Evolutionary conservation across 2,888 invertebrate genomes (phyloP), one percentile per base, ranked within the genome.

Genomic region (Lithophane semibrunnea): DNA sequence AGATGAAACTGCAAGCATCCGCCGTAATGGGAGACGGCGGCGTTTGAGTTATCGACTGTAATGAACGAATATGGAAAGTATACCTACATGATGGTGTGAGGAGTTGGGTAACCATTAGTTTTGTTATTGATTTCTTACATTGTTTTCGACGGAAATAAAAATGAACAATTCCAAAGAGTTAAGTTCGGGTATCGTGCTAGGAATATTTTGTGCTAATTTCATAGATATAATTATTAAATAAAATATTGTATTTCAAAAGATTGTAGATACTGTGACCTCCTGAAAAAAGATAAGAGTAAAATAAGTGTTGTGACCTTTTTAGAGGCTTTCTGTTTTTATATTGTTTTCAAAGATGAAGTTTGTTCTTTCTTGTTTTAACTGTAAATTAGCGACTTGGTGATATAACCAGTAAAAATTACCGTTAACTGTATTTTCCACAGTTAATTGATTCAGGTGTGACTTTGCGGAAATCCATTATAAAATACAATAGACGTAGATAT

Each of bases 1-100:
- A 61, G 70, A 66, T 56, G 52, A 61, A 82, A 24, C 60, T 70
- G 70, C 44, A 66, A 66, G 44, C 69, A 44, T 69, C 70, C 10
- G 69, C 66, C 66, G 60, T 70, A 77, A 80, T 80, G 70, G 69
- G 56, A 66, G 49, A 60, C 37, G 60, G 42, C 44, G 42, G 21
- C 21, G 44, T 60, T 60, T 80, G 77, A 77, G 52, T 79, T 71
- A 77, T 79, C 16, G 37, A 21, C 37, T 60, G 44, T 80, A 72
- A 77, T 77, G 37, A 54, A 80, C 60, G 72, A 79, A 47, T 60
- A n/a, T 16, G 52, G 12, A 44, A 12, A 44, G n/a, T 44, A 21
- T 37, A 60, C 5, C 2, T 29, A 78, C 0, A 18, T 42, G 18
- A 56, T 77, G 5, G 21, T 24, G n/a, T 75, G 18, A 49, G n/a